These are phyloP conservation scores for Zaprionus nigranus DNA, from an alignment of 1,140 invertebrate genomes.

Conservation along the genomic window DNA sequence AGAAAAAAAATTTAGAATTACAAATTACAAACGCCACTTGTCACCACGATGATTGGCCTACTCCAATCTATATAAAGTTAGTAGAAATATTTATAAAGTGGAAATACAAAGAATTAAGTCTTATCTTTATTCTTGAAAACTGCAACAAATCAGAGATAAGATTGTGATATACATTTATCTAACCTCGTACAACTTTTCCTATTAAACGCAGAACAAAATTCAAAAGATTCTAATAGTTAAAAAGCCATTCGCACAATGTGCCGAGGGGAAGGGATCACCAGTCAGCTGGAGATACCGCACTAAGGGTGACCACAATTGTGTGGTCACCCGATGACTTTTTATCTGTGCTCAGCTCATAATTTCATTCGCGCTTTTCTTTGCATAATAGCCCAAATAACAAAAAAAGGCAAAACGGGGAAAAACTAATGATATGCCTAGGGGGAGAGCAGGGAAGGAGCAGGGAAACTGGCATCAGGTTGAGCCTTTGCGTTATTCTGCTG, in stretches of 20 bases:
- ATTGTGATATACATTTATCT: too few species aligned
- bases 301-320: constrained; percentile 59
- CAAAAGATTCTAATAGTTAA: constrained; percentile 61
- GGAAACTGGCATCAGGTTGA: constrained; percentile 1
- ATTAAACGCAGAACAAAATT: constrained; percentile 19
- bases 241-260: constrained; percentile 62
- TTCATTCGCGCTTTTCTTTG: constrained; percentile 33
- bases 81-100: neutral
- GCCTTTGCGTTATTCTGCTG: constrained; percentile 18
- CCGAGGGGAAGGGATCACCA: constrained; percentile 19
- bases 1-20: neutral
- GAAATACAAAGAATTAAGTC: neutral
- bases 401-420: neutral
- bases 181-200: neutral
- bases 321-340: constrained; percentile 75
- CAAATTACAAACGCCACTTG: neutral
- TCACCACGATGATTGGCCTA: neutral
- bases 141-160: too few species aligned
- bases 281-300: constrained; percentile 39
- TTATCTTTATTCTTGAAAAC: too few species aligned
- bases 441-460: neutral
- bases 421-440: constrained; percentile 36
- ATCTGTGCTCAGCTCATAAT: constrained; percentile 46
- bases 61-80: neutral
- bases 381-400: constrained; percentile 7